Evolutionary conservation across 2,888 invertebrate genomes (phyloP).

Genomic region (Diarsia rubi): DNA sequence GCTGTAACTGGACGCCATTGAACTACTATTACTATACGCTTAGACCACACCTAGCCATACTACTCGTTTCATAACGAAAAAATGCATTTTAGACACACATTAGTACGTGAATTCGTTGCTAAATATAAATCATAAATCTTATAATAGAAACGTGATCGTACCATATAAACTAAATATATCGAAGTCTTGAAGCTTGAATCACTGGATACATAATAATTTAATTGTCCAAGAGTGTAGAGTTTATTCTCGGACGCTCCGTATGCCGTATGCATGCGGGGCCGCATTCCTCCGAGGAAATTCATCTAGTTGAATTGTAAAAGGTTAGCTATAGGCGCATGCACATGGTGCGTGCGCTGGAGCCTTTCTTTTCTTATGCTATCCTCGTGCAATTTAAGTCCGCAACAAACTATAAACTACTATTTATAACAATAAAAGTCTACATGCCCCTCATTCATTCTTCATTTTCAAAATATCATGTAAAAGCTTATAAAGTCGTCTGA

Average conservation of each 20-base stretch:
- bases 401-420: conserved; percentile 48
- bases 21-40: conserved; percentile 37
- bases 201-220: conserved; percentile 64
- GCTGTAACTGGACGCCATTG: conserved; percentile 56
- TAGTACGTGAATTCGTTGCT: conserved; percentile 13
- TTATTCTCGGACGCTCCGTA: conserved; percentile 61
- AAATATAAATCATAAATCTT: conserved; percentile 27
- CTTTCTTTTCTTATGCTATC: conserved; percentile 60
- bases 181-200: conserved; percentile 49
- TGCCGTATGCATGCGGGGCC: conserved; percentile 61
- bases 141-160: conserved; percentile 40
- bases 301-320: conserved; percentile 65
- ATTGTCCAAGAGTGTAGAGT: conserved; percentile 56
- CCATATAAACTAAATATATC: conserved; percentile 48
- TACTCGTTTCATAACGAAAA: neutral
- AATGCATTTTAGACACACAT: conserved; percentile 8
- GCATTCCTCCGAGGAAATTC: conserved; percentile 68
- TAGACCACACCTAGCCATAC: conserved; percentile 17
- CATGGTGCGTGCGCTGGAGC: conserved; percentile 46
- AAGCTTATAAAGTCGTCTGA: conserved; percentile 80
- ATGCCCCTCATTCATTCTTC: conserved; percentile 44
- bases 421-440: conserved; percentile 53
- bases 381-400: conserved; percentile 32
- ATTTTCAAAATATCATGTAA: conserved; percentile 57
- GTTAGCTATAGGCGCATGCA: conserved; percentile 48